Evolutionary conservation across 2,113 vertebrate genomes (phyloP).

Genomic region (Chaetorhynchus papuensis): DNA sequence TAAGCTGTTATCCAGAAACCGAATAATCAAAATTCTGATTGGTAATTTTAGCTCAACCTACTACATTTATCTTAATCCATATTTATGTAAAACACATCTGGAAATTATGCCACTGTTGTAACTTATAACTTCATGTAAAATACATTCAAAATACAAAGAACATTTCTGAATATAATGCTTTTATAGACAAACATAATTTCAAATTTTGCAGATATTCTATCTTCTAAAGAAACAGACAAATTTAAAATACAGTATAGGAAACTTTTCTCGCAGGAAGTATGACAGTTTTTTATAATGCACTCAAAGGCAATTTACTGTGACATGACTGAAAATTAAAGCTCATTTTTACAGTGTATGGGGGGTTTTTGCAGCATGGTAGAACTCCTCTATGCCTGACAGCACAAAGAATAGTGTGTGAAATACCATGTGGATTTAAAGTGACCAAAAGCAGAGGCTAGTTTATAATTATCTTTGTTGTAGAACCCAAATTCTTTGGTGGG

Average conservation of each 20-base stretch:
- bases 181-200: not conserved
- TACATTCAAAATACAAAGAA: not conserved
- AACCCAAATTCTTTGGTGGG: not conserved
- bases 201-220: not conserved
- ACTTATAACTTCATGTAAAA: not conserved
- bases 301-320: constrained; percentile 15
- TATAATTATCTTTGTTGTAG: not conserved
- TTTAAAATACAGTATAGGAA: not conserved
- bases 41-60: not conserved
- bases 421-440: not conserved
- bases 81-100: not conserved
- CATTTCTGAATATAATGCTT: not conserved
- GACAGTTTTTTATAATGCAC: not conserved
- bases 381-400: not conserved
- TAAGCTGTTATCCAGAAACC: not conserved
- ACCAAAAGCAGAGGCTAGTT: not conserved
- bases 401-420: not conserved
- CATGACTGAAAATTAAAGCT: not conserved
- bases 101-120: not conserved
- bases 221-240: not conserved
- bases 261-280: not conserved
- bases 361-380: not conserved
- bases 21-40: not conserved
- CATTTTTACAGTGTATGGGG: not conserved
- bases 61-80: not conserved